Conservation (phyloP, 2,888 invertebrate species). For the Aporophyla nigra region DNA sequence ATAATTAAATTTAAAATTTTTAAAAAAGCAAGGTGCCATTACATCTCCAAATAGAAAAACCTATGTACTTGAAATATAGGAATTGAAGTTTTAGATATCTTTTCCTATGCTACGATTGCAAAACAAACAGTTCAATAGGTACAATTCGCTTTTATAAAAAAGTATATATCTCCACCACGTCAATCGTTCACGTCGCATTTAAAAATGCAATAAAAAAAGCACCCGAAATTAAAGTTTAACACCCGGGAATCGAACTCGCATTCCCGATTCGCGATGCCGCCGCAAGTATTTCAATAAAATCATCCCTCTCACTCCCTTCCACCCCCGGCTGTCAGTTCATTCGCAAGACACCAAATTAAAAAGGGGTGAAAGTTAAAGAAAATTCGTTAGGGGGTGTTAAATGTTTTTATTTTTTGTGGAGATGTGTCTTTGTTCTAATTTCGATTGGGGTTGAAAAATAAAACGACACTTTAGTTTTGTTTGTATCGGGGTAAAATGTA, state of each 20-base stretch:
- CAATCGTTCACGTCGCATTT: conserved; percentile 14
- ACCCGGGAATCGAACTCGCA: conserved; percentile 78
- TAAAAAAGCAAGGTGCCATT: too few relatives aligned
- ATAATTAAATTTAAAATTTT: too few relatives aligned
- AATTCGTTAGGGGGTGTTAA: conserved; percentile 36
- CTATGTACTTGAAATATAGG: too few relatives aligned
- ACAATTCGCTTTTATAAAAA: background rate
- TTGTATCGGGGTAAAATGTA: background rate
- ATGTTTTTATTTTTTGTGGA: conserved; percentile 33
- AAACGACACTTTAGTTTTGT: background rate
- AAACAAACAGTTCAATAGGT: background rate
- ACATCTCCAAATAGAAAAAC: too few relatives aligned
- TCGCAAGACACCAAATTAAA: conserved; percentile 66
- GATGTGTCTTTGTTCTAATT: conserved; percentile 25
- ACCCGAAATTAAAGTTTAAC: conserved; percentile 76
- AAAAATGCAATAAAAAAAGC: conserved; percentile 73
- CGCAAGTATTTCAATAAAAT: conserved; percentile 86
- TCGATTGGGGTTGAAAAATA: conserved; percentile 1
- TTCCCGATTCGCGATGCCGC: conserved; percentile 85
- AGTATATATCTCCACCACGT: background rate
- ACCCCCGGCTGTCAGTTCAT: conserved; percentile 65
- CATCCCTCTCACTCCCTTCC: conserved; percentile 56
- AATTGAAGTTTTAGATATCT: too few relatives aligned
- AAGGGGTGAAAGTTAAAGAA: conserved; percentile 68
- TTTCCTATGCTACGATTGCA: background rate